These are phyloP conservation scores for Perithous albicinctus DNA, from an alignment of 2,888 invertebrate species.

Conservation along the genomic window DNA sequence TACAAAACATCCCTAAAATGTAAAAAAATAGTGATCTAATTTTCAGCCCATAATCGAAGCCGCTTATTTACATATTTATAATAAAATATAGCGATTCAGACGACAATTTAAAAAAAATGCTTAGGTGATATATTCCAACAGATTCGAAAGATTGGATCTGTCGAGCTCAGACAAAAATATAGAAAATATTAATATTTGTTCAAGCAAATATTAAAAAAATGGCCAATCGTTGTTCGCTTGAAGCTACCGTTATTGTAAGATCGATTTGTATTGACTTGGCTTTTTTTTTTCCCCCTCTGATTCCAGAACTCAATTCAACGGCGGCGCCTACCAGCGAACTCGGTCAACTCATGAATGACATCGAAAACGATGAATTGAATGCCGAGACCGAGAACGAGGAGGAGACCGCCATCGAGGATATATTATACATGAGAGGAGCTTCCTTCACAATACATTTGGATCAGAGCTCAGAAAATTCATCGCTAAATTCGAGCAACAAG, in stretches of 20 bases:
- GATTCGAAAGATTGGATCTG: too few species aligned
- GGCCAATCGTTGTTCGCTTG: not conserved
- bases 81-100: too few species aligned
- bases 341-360: conserved; percentile 82
- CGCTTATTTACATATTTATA: too few species aligned
- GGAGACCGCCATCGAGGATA: conserved; percentile 82
- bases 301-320: conserved; percentile 91
- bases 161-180: too few species aligned
- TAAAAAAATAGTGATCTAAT: too few species aligned
- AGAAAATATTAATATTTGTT: too few species aligned
- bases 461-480: conserved; percentile 72
- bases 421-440: conserved; percentile 84
- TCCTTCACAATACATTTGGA: conserved; percentile 82
- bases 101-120: too few species aligned
- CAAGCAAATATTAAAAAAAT: not conserved
- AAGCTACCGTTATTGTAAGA: not conserved
- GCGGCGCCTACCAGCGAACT: conserved; percentile 86
- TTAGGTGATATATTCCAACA: too few species aligned
- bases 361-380: conserved; percentile 88
- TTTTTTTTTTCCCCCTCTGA: not conserved
- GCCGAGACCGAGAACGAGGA: conserved; percentile 78
- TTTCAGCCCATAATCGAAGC: too few species aligned
- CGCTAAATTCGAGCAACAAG: conserved; percentile 71
- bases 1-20: too few species aligned
- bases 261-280: not conserved